phyloP scores from a whole-genome alignment of 2,113 vertebrate genomes.

The Pseudopipra pipra region DNA sequence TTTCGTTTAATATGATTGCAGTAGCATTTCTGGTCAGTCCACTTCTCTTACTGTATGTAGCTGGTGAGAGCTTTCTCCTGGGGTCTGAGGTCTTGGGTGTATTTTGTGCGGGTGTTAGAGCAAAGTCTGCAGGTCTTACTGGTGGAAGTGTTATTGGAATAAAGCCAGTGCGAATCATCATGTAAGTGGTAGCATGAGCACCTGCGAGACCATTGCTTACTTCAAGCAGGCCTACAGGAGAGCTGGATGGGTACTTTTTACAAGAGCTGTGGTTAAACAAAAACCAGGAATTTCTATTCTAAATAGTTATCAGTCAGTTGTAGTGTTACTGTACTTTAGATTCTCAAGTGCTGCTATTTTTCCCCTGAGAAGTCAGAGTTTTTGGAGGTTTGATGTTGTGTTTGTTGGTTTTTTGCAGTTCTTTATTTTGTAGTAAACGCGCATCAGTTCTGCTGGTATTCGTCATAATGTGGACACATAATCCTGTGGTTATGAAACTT shows the following conservation, averaged over 20 bases:
- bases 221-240: background rate
- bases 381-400: background rate
- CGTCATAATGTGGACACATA: background rate
- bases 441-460: background rate
- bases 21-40: background rate
- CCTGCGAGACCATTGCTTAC: background rate
- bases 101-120: background rate
- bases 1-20: background rate
- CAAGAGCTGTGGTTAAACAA: background rate
- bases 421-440: background rate
- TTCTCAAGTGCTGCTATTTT: background rate
- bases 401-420: background rate
- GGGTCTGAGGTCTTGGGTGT: background rate
- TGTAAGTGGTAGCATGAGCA: background rate
- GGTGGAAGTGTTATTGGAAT: background rate
- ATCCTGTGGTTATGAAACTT: background rate
- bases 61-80: background rate
- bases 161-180: background rate
- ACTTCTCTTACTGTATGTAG: background rate
- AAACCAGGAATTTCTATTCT: background rate
- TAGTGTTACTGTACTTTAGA: background rate
- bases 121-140: background rate
- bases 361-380: background rate
- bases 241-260: background rate
- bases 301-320: background rate